A percentile compares a stretch with the other conserved stretches of the same genome.
phyloP scores from a whole-genome alignment of 2,797 vertebrate genomes.

The Ctenosaura bakeri region DNA sequence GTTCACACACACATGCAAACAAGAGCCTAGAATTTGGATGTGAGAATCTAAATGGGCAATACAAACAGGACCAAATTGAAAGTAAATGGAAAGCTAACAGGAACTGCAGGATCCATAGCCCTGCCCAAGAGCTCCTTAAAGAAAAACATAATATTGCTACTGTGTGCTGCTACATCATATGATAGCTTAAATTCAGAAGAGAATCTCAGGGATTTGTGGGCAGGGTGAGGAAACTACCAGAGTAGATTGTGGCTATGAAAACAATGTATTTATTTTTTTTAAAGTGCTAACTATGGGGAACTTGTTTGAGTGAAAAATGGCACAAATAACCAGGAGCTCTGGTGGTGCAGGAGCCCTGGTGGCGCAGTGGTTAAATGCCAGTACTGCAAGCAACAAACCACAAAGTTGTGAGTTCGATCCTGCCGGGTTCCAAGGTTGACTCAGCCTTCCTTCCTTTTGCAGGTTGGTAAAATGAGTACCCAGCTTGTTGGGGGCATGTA shows the following conservation, averaged over 20 bases:
- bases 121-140: constrained; percentile 14
- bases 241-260: background rate
- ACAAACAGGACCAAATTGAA: background rate
- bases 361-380: too few relatives aligned
- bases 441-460: too few relatives aligned
- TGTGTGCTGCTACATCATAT: background rate
- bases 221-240: background rate
- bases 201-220: background rate
- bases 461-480: too few relatives aligned
- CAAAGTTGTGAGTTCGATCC: too few relatives aligned
- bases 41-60: background rate
- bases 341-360: too few relatives aligned
- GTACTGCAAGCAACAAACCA: too few relatives aligned
- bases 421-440: too few relatives aligned
- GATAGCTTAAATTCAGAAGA: constrained; percentile 4
- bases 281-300: background rate
- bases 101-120: background rate
- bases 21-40: too few relatives aligned
- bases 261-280: background rate
- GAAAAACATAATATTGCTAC: background rate
- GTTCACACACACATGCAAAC: background rate
- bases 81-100: background rate
- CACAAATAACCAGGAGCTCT: background rate
- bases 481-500: too few relatives aligned
- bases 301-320: background rate